Base-by-base conservation (phyloP, 2,113 vertebrate genomes). In the Muntiacus muntjak region DNA sequence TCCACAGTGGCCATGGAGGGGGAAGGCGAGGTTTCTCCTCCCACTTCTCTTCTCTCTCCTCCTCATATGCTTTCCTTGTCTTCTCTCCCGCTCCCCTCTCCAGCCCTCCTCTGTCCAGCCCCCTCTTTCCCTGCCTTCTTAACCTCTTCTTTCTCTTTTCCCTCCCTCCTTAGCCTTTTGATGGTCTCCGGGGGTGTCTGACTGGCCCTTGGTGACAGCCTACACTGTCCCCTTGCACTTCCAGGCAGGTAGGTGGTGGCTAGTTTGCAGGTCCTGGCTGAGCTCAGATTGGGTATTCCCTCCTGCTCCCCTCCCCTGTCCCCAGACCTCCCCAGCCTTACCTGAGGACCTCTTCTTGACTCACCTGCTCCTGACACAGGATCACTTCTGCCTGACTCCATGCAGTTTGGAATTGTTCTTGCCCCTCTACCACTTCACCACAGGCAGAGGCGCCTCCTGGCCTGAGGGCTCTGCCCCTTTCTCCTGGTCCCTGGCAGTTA, bases 21-120 rank as follows among this genome's bases (percentile, higher is more conserved):
- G 45, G 47, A 28, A 43, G 19, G 12, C 4, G n/a, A 45, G 0
- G 0, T 36, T 17, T 33, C 23, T 87, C 6, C n/a, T 33, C 30
- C 47, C 28, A 1, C 54, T 55, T 19, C 43, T 30, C 43, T 26
- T 43, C 90, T 43, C 19, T 50, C 43, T 71, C 9, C 62, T 62
- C 30, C 36, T 40, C 40, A 21, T 17, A 25, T 33, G 26, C 26
- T 78, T 55, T 30, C 55, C 13, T 40, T 50, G 8, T 52, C 62
- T 40, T 57, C 33, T 36, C 26, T 74, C 25, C 14, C 2, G 0
- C 1, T 25, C 25, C 76, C 7, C 8, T 40, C 40, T 58, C 11
- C 5, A 55, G 50, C 25, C 33, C 50, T 47, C 23, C 52, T 8
- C 5, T 28, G 33, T 36, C 5, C 2, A 55, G 43, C 23, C 33